Base-by-base conservation (phyloP, 2,888 invertebrate species). In the Limnephilus lunatus region DNA sequence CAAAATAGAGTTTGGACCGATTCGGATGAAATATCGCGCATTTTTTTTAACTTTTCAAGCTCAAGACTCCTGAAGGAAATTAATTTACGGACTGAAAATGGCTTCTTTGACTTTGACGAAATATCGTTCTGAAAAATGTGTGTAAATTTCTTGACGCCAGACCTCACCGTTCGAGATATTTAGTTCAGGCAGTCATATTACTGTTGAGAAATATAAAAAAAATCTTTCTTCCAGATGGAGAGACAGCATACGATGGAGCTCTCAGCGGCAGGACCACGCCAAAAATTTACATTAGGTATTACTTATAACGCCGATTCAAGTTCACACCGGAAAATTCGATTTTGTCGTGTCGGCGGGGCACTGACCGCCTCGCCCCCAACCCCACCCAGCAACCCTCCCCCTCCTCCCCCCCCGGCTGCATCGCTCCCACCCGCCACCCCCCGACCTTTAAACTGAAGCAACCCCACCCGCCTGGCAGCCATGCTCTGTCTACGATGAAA, bases 341-440 rank as follows among this genome's bases (percentile, higher is more conserved):
- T 86, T 48, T 14, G 80, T 44, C 85, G 89, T 80, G 85, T 85
- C 89, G 90, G 44, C 81, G 81, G 68, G 32, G 85, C 91, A 80
- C 80, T 68, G 91, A 68, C 85, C 85, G 85, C 19, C 91, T 30
- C 80, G 30, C 5, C 90, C 68, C 85, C 85, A 15, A 11, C 85
- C 44, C 85, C 68, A 14, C 48, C 4, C 90, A 48, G 30, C 80
- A 9, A 11, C 44, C 32, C n/a, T n/a, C n/a, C n/a, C n/a, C n/a
- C n/a, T n/a, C n/a, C n/a, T n/a, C n/a, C n/a, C n/a, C 53, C 85
- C n/a, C 91, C 30, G 32, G n/a, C 81, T 19, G 15, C 88, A 31
- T 80, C 87, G 5, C 32, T n/a, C 25, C 44, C 32, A 53, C 85
- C 91, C 35, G 31, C 12, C 91, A 53, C 86, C 85, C 44, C 48